These are phyloP conservation scores for Raja brachyura DNA, from an alignment of 2,113 vertebrate genomes.

Conservation along the genomic window DNA sequence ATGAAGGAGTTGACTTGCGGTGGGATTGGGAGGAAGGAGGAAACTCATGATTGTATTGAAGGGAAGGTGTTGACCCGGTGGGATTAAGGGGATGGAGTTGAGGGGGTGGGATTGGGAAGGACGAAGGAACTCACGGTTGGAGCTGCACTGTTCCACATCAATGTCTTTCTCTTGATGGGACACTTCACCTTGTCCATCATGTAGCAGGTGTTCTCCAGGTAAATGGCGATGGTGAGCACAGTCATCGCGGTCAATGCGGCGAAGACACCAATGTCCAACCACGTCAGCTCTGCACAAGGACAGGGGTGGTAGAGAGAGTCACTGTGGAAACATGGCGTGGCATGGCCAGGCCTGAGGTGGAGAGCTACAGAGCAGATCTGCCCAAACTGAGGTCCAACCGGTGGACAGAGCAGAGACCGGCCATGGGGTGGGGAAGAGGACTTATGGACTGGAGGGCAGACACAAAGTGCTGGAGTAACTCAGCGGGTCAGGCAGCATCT, in stretches of 20 bases:
- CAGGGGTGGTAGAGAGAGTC: neutral
- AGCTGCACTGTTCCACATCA: conserved; percentile 61
- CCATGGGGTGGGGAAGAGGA: no score
- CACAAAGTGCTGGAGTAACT: no score
- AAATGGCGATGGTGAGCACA: conserved; percentile 51
- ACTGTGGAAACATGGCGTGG: no score
- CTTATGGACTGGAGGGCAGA: no score
- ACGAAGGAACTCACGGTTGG: conserved; percentile 53
- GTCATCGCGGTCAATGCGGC: conserved; percentile 52
- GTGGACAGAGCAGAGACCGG: neutral
- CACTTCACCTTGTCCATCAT: conserved; percentile 58
- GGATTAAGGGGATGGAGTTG: no score
- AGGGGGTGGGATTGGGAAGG: neutral
- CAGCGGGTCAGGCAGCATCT: no score
- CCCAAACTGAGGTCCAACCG: neutral
- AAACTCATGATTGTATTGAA: no score
- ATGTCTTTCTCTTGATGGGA: conserved; percentile 59
- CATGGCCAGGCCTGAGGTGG: no score
- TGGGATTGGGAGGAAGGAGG: no score
- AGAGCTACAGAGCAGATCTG: neutral
- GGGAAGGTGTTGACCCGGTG: no score
- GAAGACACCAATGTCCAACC: conserved; percentile 47
- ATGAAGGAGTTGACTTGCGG: no score
- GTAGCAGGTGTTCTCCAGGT: conserved; percentile 54
- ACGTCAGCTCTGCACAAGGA: conserved; percentile 48